Base-by-base conservation (phyloP, 2,797 vertebrate species). In the Oophaga sylvatica region DNA sequence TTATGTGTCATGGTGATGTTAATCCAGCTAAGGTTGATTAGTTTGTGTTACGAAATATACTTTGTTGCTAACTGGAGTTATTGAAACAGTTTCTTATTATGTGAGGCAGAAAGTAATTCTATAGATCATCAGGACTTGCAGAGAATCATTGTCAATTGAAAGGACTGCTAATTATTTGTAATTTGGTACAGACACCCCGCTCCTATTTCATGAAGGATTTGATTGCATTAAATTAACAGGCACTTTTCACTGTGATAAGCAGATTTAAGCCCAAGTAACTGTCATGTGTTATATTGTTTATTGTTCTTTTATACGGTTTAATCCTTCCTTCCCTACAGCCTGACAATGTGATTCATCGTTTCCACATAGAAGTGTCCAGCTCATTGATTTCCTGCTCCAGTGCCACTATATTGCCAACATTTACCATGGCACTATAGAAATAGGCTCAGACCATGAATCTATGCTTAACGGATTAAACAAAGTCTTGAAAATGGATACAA, bases 241-340 rank as follows among this genome's bases (percentile, higher is more conserved):
- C 71, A 56, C 48, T 81, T 88, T 79, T 83, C 65, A 77, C 81
- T 71, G 81, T 31, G 76, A 84, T 84, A 84, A 84, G 81, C 81
- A 84, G 41, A 71, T 84, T 83, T 60, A 83, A 15, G 41, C 87
- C 81, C 93, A 90, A 92, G 92, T 92, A 92, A 93, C 88, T 67
- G 80, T 81, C 89, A 56, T 82, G 76, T 59, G n/a, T 59, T 89
- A 81, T 77, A 57, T 73, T 89, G 79, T 83, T 87, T 85, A 80
- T 63, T 70, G 17, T 48, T 59, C 22, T 75, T 88, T 90, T 84
- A 83, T 75, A 79, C 10, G 56, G 15, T 76, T 2, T 45, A 62
- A 84, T 48, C 62, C 35, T 90, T 53, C 2, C 53, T 86, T 78
- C 79, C 85, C 5, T 86, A 67, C 57, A 29, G 45, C 70, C 71